These are phyloP conservation scores for Gymnoscopelus braueri DNA, from an alignment of 2,797 vertebrate genomes.

Conservation along the genomic window DNA sequence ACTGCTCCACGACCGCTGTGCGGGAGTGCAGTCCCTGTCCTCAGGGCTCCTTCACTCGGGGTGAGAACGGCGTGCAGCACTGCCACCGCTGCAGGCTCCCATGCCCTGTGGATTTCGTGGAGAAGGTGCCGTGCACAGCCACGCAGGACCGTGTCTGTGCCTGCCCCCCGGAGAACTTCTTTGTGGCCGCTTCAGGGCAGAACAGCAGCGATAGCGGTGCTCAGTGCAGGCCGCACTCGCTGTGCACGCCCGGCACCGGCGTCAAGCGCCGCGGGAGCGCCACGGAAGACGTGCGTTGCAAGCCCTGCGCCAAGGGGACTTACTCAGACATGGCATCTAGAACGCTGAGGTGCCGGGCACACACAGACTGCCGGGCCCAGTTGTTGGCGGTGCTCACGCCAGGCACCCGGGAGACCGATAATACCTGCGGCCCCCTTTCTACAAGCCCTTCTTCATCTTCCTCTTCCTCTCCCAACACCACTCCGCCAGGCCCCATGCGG, in stretches of 20 bases:
- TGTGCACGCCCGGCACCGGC: conserved; percentile 88
- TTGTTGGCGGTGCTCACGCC: conserved; percentile 82
- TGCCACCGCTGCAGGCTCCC: conserved; percentile 88
- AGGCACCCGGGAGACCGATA: conserved; percentile 89
- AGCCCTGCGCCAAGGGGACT: conserved; percentile 87
- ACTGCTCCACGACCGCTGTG: conserved; percentile 85
- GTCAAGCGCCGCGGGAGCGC: conserved; percentile 89
- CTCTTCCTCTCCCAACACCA: conserved; percentile 43
- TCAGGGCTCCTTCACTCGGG: conserved; percentile 87
- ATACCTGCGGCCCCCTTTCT: conserved; percentile 80
- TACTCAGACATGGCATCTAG: conserved; percentile 90
- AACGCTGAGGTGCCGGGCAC: conserved; percentile 83
- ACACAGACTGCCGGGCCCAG: conserved; percentile 88
- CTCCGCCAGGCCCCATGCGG: conserved; percentile 15
- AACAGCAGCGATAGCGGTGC: conserved; percentile 54
- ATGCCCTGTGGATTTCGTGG: conserved; percentile 83
- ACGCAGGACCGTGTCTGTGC: conserved; percentile 89
- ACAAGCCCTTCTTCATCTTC: conserved; percentile 39
- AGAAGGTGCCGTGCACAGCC: conserved; percentile 87
- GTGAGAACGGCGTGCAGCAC: conserved; percentile 90
- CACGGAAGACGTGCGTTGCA: conserved; percentile 89
- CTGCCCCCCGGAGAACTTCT: conserved; percentile 86
- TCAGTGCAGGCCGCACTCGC: conserved; percentile 82
- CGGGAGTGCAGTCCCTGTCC: conserved; percentile 91
- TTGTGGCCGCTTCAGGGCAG: background rate